Conservation (phyloP, 2,888 invertebrate genomes). For the Fragum fragum region DNA sequence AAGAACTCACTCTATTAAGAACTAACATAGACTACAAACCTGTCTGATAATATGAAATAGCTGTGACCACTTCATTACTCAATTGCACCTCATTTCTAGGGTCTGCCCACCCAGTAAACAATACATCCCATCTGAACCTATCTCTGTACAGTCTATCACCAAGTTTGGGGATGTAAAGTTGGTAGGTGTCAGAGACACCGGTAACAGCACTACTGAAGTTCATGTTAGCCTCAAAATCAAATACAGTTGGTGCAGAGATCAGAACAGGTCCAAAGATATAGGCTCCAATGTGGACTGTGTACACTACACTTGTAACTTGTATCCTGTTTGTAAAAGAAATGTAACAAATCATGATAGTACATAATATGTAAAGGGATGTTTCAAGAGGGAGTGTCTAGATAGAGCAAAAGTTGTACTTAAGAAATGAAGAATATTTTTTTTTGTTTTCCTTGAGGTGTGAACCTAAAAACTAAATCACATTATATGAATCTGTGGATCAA, state of each 20-base stretch:
- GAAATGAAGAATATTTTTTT: too few species aligned
- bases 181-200: conserved; percentile 30
- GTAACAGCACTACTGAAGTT: conserved; percentile 29
- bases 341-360: too few species aligned
- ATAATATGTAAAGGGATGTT: too few species aligned
- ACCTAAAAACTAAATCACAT: too few species aligned
- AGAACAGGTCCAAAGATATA: conserved; percentile 54
- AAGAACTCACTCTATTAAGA: too few species aligned
- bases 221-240: conserved; percentile 28
- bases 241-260: conserved; percentile 38
- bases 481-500: too few species aligned
- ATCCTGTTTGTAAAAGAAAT: conserved; percentile 53
- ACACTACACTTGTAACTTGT: conserved; percentile 61
- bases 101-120: conserved; percentile 45
- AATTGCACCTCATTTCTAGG: conserved; percentile 30
- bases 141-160: conserved; percentile 39
- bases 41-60: neutral
- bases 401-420: too few species aligned
- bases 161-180: conserved; percentile 28
- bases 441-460: too few species aligned
- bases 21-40: neutral
- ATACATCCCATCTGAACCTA: conserved; percentile 50
- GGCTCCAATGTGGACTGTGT: conserved; percentile 57
- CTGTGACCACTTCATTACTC: neutral
- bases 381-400: too few species aligned